Evolutionary conservation across 2,888 invertebrate species (phyloP).

Genomic region (Netelia virgata): DNA sequence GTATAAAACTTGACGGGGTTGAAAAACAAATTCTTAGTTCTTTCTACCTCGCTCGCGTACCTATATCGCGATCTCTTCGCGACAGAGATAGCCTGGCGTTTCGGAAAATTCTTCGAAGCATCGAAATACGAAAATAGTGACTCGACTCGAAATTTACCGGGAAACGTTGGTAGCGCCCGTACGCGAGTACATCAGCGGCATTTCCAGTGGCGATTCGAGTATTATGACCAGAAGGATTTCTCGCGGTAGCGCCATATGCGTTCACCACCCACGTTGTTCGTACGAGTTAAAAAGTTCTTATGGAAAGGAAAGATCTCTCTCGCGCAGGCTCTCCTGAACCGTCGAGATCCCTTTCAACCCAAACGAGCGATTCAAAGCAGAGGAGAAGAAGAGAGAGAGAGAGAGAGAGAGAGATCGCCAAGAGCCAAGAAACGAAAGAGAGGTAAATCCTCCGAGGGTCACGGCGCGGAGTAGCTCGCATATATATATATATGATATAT

Average conservation of each 20-base stretch:
- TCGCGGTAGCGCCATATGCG: constrained; percentile 61
- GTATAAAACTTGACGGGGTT: constrained; percentile 12
- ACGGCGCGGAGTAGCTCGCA: constrained; percentile 73
- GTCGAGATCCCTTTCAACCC: constrained; percentile 81
- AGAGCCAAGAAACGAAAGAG: constrained; percentile 38
- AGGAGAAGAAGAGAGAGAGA: constrained; percentile 8
- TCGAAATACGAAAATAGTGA: no score
- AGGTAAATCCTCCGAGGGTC: constrained; percentile 81
- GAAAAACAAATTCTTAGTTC: constrained; percentile 10
- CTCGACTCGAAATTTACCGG: no score
- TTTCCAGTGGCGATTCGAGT: constrained; percentile 47
- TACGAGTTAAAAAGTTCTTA: background rate
- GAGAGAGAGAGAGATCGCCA: constrained; percentile 19
- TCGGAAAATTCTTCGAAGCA: no score
- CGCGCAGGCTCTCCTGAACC: constrained; percentile 50
- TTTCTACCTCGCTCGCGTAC: constrained; percentile 18
- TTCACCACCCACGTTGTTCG: constrained; percentile 79
- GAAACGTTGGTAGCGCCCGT: background rate
- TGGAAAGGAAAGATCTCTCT: constrained; percentile 60
- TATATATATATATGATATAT: constrained; percentile 77
- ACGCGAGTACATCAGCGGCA: constrained; percentile 1
- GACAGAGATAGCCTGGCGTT: no score
- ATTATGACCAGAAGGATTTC: constrained; percentile 54
- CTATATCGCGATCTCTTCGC: constrained; percentile 41
- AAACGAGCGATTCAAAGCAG: constrained; percentile 82